Base-by-base conservation (phyloP, 2,888 invertebrate genomes). In the Tanypteryx hageni region DNA sequence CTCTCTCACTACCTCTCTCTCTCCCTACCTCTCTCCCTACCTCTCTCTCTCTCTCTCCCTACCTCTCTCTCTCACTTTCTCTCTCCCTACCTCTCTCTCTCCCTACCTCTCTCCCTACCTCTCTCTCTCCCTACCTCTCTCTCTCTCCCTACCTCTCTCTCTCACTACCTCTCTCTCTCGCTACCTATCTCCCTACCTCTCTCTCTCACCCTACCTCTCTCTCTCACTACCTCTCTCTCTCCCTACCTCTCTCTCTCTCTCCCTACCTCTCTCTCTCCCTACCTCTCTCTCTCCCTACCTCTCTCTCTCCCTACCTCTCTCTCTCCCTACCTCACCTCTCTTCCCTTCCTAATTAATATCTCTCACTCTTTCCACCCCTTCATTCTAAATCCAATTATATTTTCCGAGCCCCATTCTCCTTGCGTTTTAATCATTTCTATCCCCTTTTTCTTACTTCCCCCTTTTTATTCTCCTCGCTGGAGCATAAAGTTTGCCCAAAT, bases 401-500 rank as follows among this genome's bases (percentile, higher is more conserved):
- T 11, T 18, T n/a, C 8, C 22, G 5, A 18, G 56, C 57, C 57
- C 22, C 22, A n/a, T 85, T 58, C n/a, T 85, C 58, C 22, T 22
- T 57, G 8, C 8, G 9, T 56, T n/a, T 22, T 58, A 57, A 57
- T 84, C 58, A 57, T 84, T n/a, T 11, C 22, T 22, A 57, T 57
- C 76, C 57, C 57, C n/a, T 57, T 4, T 8, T 10, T 85, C 85
- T 0, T 11, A 22, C n/a, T 22, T 10, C 14, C 16, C 10, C 76
- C n/a, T 58, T 85, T 85, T 58, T 57, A 85, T 85, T 22, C 9
- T 22, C 11, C 22, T 56, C 84, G 5, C 11, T 11, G 18, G 57
- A 44, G 56, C 84, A 58, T 58, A 85, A 85, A 85, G 57, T 85
- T 85, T 85, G 22, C 14, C 22, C 58, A 57, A 85, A 56, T 22